A percentile compares a stretch with the other conserved stretches of the same genome.
Evolutionary conservation across 2,888 invertebrate species (phyloP).

Genomic region (Phengaris arion): DNA sequence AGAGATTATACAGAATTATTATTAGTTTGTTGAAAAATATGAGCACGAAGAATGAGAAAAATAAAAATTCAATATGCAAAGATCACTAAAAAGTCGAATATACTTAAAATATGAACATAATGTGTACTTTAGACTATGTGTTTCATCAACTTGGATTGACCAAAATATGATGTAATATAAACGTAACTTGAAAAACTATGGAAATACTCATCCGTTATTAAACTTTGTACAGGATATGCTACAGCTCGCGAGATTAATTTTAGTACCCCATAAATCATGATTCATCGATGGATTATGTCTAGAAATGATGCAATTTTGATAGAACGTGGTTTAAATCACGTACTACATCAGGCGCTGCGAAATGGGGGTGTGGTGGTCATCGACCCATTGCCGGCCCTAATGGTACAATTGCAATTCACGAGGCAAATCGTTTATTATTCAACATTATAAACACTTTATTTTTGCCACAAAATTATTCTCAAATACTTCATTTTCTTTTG

Average conservation of each 20-base stretch:
- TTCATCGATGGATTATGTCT: not conserved
- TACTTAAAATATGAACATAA: too few species aligned
- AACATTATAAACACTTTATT: conserved; percentile 24
- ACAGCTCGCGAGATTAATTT: not conserved
- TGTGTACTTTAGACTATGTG: too few species aligned
- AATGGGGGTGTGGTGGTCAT: conserved; percentile 58
- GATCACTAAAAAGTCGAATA: not conserved
- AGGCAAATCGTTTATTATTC: conserved; percentile 40
- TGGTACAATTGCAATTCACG: conserved; percentile 61
- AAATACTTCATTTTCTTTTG: not conserved
- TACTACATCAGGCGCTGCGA: conserved; percentile 47
- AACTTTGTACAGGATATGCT: not conserved
- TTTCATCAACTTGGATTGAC: too few species aligned
- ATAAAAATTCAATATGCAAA: not conserved
- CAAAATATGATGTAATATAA: not conserved
- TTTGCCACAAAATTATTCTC: not conserved
- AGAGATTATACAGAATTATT: not conserved
- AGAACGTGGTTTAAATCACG: conserved; percentile 61
- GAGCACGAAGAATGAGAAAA: not conserved
- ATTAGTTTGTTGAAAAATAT: not conserved
- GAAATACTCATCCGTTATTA: not conserved
- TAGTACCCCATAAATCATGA: not conserved
- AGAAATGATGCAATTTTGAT: conserved; percentile 16
- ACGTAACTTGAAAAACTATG: not conserved
- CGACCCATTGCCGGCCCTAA: conserved; percentile 58